Percentiles rank a stretch among this genome's conserved stretches.
Conservation (phyloP, 2,797 vertebrate genomes). For the Manis crassicaudata region DNA sequence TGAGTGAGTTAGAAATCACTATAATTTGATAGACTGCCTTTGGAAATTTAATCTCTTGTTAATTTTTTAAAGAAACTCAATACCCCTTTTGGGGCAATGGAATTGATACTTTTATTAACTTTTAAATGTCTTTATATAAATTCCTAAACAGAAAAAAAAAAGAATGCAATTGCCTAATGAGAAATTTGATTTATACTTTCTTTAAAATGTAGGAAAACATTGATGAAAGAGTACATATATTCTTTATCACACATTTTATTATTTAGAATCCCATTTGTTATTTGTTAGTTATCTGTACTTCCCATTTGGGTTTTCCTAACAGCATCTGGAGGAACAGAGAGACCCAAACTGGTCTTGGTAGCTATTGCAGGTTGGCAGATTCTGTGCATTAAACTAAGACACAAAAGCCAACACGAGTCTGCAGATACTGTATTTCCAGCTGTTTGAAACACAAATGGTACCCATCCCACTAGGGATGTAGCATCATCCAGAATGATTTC, state of each 20-base stretch:
- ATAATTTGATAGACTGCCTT: background rate
- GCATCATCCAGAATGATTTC: background rate
- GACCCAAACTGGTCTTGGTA: background rate
- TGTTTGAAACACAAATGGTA: background rate
- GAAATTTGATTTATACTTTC: background rate
- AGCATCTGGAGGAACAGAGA: background rate
- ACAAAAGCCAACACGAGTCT: background rate
- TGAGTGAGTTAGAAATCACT: background rate
- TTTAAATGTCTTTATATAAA: background rate
- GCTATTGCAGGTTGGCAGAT: background rate
- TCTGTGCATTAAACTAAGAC: background rate
- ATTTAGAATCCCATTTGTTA: background rate
- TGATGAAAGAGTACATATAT: background rate
- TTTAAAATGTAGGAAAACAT: background rate
- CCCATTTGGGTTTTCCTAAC: background rate
- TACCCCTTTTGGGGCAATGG: background rate
- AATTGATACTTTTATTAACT: slow-evolving; percentile 10
- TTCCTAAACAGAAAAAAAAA: slow-evolving; percentile 12
- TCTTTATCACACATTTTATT: background rate
- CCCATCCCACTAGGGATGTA: fast-evolving
- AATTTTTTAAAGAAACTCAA: background rate
- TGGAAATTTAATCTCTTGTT: background rate
- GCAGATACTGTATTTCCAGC: background rate
- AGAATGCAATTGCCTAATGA: background rate
- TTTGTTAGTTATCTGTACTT: background rate